Evolutionary conservation across 2,888 invertebrate genomes (phyloP), one percentile per base, ranked within the genome.

Genomic region (Allygus modestus): DNA sequence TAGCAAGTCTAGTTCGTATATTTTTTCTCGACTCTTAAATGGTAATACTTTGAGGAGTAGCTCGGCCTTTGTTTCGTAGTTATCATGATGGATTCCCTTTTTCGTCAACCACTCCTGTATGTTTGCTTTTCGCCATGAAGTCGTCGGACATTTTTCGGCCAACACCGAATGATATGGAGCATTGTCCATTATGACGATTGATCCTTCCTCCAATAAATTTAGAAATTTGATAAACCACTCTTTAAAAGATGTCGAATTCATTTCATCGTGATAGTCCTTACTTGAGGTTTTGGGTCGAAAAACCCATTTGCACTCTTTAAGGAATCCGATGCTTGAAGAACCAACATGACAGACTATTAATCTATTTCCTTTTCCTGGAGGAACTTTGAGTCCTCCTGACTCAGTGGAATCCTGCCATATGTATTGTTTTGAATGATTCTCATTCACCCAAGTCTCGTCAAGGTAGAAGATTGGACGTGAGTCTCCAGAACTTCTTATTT

Each of bases 391-490:
- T n/a, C n/a, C n/a, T n/a, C n/a, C n/a, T n/a, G n/a, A n/a, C n/a
- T n/a, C n/a, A n/a, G 17, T 33, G 5, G 73, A 31, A 17, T 84
- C 81, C 54, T 33, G n/a, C 31, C 51, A 71, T 82, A 54, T 82
- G 37, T 11, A 58, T 23, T 82, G 54, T 75, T 37, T 51, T 11
- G 9, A 31, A n/a, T 73, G 73, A n/a, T n/a, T n/a, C n/a, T n/a
- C n/a, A n/a, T n/a, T n/a, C n/a, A n/a, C n/a, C n/a, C n/a, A n/a
- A n/a, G 65, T 65, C 23, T 65, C 65, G 15, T 65, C 65, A 12
- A 65, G 65, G 65, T 65, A 65, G 17, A 15, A 65, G 1, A 65
- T 17, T 9, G n/a, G 65, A 4, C 65, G 23, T 7, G 1, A 1
- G 37, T 73, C 41, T 15, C 17, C 73, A 9, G 33, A 15, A 23